Conservation (phyloP, 37 sponge, comb jelly and placozoan species). For the Geodia barretti region DNA sequence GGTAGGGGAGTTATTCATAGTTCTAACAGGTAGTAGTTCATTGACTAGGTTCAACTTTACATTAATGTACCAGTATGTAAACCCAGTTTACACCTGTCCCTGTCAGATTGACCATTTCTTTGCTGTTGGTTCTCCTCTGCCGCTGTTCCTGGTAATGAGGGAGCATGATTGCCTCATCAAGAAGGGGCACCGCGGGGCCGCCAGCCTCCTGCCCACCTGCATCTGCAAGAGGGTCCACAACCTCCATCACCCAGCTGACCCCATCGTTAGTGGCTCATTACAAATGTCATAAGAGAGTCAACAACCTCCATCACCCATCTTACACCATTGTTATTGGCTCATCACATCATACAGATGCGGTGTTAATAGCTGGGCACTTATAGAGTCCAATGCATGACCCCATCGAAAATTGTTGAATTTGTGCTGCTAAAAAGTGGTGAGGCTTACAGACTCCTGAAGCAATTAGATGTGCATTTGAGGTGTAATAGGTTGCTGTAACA, state of each 20-base stretch:
- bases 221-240: slow-evolving; percentile 88
- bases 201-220: slow-evolving; percentile 62
- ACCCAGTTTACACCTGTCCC: too few relatives aligned
- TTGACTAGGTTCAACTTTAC: too few relatives aligned
- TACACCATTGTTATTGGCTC: slow-evolving; percentile 81
- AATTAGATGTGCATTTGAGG: too few relatives aligned
- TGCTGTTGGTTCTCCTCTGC: slow-evolving; percentile 87
- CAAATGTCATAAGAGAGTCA: too few relatives aligned
- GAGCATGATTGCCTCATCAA: slow-evolving; percentile 63
- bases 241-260: slow-evolving; percentile 90
- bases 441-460: too few relatives aligned
- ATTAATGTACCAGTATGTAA: too few relatives aligned
- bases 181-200: slow-evolving; percentile 37
- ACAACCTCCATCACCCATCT: slow-evolving; percentile 90
- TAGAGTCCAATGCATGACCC: not conserved
- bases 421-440: too few relatives aligned
- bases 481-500: too few relatives aligned
- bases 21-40: too few relatives aligned
- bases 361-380: too few relatives aligned
- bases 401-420: not conserved
- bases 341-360: too few relatives aligned
- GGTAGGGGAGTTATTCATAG: too few relatives aligned
- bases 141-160: slow-evolving; percentile 75
- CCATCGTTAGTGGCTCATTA: slow-evolving; percentile 76
- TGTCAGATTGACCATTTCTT: slow-evolving; percentile 87